These are phyloP conservation scores for Triops longicaudatus DNA, from an alignment of 1,140 invertebrate species.

Conservation along the genomic window DNA sequence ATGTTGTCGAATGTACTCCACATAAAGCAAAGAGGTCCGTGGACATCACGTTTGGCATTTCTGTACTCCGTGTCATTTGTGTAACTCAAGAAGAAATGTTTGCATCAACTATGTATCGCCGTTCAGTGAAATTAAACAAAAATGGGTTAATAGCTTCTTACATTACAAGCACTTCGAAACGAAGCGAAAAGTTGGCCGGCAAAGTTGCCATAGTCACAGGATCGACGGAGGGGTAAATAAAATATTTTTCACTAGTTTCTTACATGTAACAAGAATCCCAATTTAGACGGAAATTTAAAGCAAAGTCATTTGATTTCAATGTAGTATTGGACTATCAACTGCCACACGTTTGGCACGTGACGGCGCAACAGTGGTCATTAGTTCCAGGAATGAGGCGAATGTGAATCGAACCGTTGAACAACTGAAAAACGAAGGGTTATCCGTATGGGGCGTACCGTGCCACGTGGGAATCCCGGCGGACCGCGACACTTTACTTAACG, in stretches of 20 bases:
- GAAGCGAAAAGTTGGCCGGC: constrained; percentile 40
- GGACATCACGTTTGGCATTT: too few species aligned
- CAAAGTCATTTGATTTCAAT: constrained; percentile 34
- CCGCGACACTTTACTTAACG: constrained; percentile 63
- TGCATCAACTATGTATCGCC: too few species aligned
- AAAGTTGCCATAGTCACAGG: constrained; percentile 88
- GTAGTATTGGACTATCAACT: constrained; percentile 88
- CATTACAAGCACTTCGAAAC: too few species aligned
- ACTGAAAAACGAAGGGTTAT: constrained; percentile 55
- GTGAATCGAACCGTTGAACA: constrained; percentile 67
- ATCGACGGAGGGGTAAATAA: constrained; percentile 76
- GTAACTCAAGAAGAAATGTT: too few species aligned
- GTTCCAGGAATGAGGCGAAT: constrained; percentile 80
- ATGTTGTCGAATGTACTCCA: too few species aligned
- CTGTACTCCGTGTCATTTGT: too few species aligned
- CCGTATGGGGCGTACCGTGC: constrained; percentile 67
- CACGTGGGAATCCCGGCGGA: constrained; percentile 76
- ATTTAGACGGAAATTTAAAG: constrained; percentile 19
- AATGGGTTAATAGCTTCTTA: too few species aligned
- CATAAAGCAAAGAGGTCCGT: too few species aligned
- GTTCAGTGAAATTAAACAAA: too few species aligned
- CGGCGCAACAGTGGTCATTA: constrained; percentile 85
- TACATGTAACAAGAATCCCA: neutral
- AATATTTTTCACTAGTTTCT: too few species aligned
- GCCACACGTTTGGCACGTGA: constrained; percentile 75